phyloP scores from a whole-genome alignment of 2,113 vertebrate species.

The Nansenia antarctica region DNA sequence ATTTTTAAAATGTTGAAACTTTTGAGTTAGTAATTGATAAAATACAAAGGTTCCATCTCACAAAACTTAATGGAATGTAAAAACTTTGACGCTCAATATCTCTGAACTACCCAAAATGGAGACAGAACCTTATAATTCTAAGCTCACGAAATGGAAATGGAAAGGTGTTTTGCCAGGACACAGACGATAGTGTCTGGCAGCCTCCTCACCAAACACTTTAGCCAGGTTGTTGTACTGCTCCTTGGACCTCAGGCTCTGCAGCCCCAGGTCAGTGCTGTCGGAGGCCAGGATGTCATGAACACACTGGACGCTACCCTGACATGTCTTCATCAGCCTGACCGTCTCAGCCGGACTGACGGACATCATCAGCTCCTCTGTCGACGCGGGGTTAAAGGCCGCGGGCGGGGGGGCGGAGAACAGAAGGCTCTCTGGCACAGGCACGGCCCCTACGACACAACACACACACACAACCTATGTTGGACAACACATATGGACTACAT shows the following conservation, averaged over 20 bases:
- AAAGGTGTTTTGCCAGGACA: no score
- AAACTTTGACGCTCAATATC: no score
- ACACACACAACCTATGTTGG: no score
- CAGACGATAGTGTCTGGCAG: no score
- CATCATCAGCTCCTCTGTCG: conserved; percentile 59
- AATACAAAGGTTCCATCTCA: no score
- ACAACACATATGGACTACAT: neutral
- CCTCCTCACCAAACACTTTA: conserved; percentile 66
- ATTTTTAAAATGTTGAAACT: no score
- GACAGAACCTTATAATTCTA: no score
- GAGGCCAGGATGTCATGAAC: conserved; percentile 72
- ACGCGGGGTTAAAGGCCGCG: conserved; percentile 38
- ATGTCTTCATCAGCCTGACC: conserved; percentile 55
- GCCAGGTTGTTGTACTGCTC: conserved; percentile 51
- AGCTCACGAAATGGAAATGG: no score
- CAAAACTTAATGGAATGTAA: no score
- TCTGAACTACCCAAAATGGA: no score
- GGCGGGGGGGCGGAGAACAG: conserved; percentile 57
- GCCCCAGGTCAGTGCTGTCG: conserved; percentile 58
- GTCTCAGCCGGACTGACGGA: conserved; percentile 51
- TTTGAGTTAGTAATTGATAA: no score
- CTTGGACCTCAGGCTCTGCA: conserved; percentile 58
- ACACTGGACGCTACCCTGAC: conserved; percentile 65
- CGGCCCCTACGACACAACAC: conserved; percentile 72
- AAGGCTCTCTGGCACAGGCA: conserved; percentile 78